Evolutionary conservation across 2,888 invertebrate genomes (phyloP), one percentile per base, ranked within the genome.

Genomic region (Drosophila macrospina): DNA sequence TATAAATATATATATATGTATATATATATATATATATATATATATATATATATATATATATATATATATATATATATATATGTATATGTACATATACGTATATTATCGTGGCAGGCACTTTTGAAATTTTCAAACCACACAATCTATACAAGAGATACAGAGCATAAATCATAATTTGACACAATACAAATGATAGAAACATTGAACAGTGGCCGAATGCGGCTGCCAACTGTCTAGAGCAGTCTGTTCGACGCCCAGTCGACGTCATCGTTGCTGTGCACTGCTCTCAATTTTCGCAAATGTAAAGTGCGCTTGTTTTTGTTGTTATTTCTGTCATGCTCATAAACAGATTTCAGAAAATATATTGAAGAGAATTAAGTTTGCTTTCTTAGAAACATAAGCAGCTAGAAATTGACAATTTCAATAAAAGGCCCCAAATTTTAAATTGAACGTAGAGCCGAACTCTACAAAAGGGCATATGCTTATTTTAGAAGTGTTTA

Each of bases 161-260:
- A 37, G 24, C 63, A 80, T 74, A 80, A 80, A 80, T 74, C 67
- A 82, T 44, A 69, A 60, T 69, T 61, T 68, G 74, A 32, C 69
- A 78, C 50, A 54, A 45, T 32, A 54, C 54, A 69, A 68, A 55
- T 45, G 45, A 64, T 70, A 20, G 42, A 44, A 39, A 51, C 41
- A 64, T 30, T 70, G 51, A 61, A 75, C 74, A 74, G 74, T 56
- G 74, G 74, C 74, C 37, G 26, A 45, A 6, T 39, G 44, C 34
- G 39, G 37, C 32, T 28, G 64, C 66, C 59, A 61, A 59, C 62
- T 15, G 34, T 47, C 45, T 37, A 20, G 45, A 52, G 44, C 61
- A 74, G 84, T 69, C 84, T 45, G 61, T 55, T 63, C 48, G 86
- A 83, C 86, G 86, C 80, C 86, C 60, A 69, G 34, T 20, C 74